Conservation (phyloP, 2,113 vertebrate genomes). For the Callospermophilus lateralis region DNA sequence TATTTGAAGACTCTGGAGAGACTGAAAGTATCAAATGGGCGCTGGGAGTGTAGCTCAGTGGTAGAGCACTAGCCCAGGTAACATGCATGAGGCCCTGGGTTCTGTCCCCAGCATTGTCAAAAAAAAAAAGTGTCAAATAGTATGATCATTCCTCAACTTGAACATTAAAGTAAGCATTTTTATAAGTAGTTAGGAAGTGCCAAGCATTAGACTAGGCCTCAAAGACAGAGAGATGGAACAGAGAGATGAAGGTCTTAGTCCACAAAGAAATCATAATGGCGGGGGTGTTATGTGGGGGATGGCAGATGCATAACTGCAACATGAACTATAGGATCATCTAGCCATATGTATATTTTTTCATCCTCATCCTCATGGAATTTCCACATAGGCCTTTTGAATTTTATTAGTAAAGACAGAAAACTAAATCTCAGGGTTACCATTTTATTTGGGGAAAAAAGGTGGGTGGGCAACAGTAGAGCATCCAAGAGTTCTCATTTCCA, state of each 20-base stretch:
- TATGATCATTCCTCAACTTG: neutral
- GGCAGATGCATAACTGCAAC: neutral
- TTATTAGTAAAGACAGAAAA: conserved; percentile 20
- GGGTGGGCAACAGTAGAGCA: neutral
- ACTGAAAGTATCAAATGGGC: neutral
- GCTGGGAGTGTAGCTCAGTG: neutral
- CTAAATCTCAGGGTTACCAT: neutral
- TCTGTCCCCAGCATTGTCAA: neutral
- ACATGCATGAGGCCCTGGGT: neutral
- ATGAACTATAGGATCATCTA: neutral
- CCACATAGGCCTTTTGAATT: neutral
- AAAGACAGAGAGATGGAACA: neutral
- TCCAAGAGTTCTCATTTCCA: neutral
- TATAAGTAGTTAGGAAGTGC: neutral
- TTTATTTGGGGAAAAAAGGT: neutral
- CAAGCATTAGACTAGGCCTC: neutral
- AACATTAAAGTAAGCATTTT: neutral
- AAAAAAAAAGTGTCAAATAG: neutral
- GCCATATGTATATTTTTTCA: neutral
- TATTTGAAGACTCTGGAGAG: neutral
- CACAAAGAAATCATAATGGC: neutral
- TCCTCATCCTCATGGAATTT: neutral
- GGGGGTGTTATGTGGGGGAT: too few relatives aligned
- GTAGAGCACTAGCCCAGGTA: neutral
- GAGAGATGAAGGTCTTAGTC: neutral